Evolutionary conservation across 2,888 invertebrate species (phyloP).

Genomic region (Bhutanitis thaidina): DNA sequence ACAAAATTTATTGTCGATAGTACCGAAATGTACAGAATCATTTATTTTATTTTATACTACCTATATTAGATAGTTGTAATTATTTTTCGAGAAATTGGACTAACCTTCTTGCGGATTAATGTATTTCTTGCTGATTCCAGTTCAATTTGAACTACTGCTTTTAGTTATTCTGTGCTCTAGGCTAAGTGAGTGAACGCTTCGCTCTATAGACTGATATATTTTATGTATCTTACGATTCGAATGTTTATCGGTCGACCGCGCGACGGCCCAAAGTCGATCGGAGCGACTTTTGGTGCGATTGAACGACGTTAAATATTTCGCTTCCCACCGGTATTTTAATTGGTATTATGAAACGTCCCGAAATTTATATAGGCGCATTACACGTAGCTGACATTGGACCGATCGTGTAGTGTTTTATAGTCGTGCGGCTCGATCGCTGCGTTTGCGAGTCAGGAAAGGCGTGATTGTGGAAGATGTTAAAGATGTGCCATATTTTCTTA

Average conservation of each 20-base stretch:
- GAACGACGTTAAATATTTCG: slow-evolving; percentile 61
- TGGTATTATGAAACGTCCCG: slow-evolving; percentile 57
- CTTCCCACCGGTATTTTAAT: slow-evolving; percentile 79
- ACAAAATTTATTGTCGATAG: no score
- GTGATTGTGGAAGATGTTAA: slow-evolving; percentile 61
- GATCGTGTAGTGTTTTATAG: slow-evolving; percentile 18
- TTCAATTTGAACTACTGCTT: slow-evolving; percentile 40
- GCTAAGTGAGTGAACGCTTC: slow-evolving; percentile 68
- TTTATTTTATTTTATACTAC: no score
- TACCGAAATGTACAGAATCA: no score
- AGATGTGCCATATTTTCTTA: slow-evolving; percentile 79
- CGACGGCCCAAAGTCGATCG: slow-evolving; percentile 40
- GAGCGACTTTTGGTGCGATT: slow-evolving; percentile 45
- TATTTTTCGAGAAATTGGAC: no score
- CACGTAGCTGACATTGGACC: slow-evolving; percentile 6
- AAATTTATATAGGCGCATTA: slow-evolving; percentile 41
- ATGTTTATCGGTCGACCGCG: slow-evolving; percentile 65
- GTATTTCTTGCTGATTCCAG: not conserved
- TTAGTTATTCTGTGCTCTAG: slow-evolving; percentile 36
- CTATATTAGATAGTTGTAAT: no score
- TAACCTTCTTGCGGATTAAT: not conserved
- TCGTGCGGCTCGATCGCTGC: slow-evolving; percentile 25
- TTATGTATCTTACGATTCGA: slow-evolving; percentile 72
- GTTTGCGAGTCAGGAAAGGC: slow-evolving; percentile 20
- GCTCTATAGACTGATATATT: slow-evolving; percentile 75